phyloP scores from a whole-genome alignment of 2,797 vertebrate species.

The Thripadectes ignobilis region DNA sequence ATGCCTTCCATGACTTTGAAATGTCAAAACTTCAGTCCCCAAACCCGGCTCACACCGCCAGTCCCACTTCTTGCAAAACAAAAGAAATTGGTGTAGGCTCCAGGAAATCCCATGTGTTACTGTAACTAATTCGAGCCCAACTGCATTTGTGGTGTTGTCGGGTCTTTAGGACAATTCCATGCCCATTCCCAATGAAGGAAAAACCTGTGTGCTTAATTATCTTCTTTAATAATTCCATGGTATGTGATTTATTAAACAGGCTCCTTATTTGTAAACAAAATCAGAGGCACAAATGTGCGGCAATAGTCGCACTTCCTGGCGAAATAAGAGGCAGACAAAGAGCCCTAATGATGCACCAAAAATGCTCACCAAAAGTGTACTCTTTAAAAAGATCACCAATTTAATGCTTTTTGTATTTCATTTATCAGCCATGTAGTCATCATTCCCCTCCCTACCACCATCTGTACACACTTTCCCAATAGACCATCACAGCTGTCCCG shows the following conservation, averaged over 20 bases:
- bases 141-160: conserved; percentile 64
- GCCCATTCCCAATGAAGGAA: conserved; percentile 54
- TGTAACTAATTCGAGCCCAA: conserved; percentile 63
- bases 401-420: conserved; percentile 79
- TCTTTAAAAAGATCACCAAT: conserved; percentile 67
- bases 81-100: conserved; percentile 69
- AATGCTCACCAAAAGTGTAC: conserved; percentile 50
- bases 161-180: conserved; percentile 66
- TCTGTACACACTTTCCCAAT: conserved; percentile 85
- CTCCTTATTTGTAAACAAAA: conserved; percentile 70
- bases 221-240: conserved; percentile 69
- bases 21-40: not conserved
- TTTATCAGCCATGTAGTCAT: conserved; percentile 82
- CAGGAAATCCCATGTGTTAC: conserved; percentile 55
- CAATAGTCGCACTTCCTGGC: conserved; percentile 55
- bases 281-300: conserved; percentile 39
- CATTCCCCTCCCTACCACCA: conserved; percentile 78
- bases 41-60: not conserved
- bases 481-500: conserved; percentile 86
- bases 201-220: conserved; percentile 63
- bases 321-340: conserved; percentile 55
- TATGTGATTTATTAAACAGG: conserved; percentile 65
- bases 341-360: conserved; percentile 58
- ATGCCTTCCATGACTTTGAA: not conserved
- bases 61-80: conserved; percentile 61